Evolutionary conservation across 2,113 vertebrate genomes (phyloP), one percentile per base, ranked within the genome.

Genomic region (Lampris incognitus): DNA sequence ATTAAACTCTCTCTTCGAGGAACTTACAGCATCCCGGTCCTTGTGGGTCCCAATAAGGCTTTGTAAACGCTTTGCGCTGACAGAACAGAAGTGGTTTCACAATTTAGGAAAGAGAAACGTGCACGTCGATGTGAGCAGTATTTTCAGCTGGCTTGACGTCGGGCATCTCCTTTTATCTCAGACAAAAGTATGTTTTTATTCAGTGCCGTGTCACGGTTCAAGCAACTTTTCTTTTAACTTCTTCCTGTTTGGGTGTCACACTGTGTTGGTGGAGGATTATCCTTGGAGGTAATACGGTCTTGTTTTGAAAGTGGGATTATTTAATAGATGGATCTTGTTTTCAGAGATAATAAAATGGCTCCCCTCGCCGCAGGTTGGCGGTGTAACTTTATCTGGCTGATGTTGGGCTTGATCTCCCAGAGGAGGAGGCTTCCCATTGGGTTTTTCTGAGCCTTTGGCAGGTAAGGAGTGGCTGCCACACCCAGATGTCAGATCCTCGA

Each of bases 1-100:
- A 87, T 87, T 41, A 79, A 81, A 69, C 13, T 46, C 59, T 87
- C 78, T 64, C 85, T 71, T 78, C 8, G 55, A 76, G 74, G 9
- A 78, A 73, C 41, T 49, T 57, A 9, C 57, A 74, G 56, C 48
- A 1, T 4, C 0, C 36, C 0, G 52, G 48, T 66, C 0, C 3
- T 56, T 11, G 46, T 0, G 42, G 75, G 57, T 36, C 39, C 10
- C 67, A 6, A 1, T 10, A 11, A 41, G 36, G 55, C 67, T 61
- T 55, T 54, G 72, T 66, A 44, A 73, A 61, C 1, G 37, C 5
- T 9, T 54, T 37, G 9, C 48, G 5, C 3, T 4, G 42, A 9
- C 6, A 48, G 63, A 64, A 62, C 60, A 44, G 38, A 50, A 62
- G 40, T 38, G 5, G 39, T 9, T 65, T 56, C 55, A 72, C 55